Percentiles rank a stretch among this genome's conserved stretches.
Evolutionary conservation across 2,797 vertebrate species (phyloP).

Genomic region (Sarcophilus harrisii): DNA sequence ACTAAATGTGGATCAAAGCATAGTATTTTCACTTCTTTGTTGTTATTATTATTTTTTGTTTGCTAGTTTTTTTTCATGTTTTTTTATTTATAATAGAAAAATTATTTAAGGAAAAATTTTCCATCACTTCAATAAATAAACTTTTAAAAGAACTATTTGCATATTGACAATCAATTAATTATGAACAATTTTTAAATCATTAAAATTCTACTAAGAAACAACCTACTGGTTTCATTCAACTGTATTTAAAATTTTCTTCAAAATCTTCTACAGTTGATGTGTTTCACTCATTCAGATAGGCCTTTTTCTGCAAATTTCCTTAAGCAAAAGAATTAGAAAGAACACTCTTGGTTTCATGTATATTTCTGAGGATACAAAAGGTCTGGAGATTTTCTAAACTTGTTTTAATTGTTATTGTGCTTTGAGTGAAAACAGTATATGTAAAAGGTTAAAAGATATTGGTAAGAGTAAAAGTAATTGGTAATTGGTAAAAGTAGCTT

Average conservation of each 20-base stretch:
- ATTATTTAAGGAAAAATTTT: slow-evolving; percentile 36
- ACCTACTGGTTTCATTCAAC: slow-evolving; percentile 27
- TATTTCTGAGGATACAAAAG: slow-evolving; percentile 26
- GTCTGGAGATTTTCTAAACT: slow-evolving; percentile 23
- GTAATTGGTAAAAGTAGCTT: slow-evolving; percentile 19
- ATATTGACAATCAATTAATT: slow-evolving; percentile 43
- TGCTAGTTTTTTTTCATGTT: too few relatives aligned
- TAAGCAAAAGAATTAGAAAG: slow-evolving; percentile 25
- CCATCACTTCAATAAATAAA: slow-evolving; percentile 40
- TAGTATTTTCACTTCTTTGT: too few relatives aligned
- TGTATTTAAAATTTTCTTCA: slow-evolving; percentile 39
- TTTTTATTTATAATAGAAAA: slow-evolving; percentile 11
- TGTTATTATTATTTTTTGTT: too few relatives aligned
- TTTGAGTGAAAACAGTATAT: slow-evolving; percentile 46
- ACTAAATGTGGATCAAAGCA: too few relatives aligned
- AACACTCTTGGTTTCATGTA: slow-evolving; percentile 49
- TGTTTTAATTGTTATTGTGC: slow-evolving; percentile 28
- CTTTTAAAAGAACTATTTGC: slow-evolving; percentile 53
- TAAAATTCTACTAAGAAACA: slow-evolving; percentile 44
- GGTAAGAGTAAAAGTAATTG: slow-evolving; percentile 62
- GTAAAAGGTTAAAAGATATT: slow-evolving; percentile 45
- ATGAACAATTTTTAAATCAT: slow-evolving; percentile 49
- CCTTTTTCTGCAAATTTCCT: not conserved
- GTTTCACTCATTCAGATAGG: slow-evolving; percentile 21
- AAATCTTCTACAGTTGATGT: slow-evolving; percentile 29